These are phyloP conservation scores for Syncerus caffer DNA, from an alignment of 2,797 vertebrate species.

Conservation along the genomic window DNA sequence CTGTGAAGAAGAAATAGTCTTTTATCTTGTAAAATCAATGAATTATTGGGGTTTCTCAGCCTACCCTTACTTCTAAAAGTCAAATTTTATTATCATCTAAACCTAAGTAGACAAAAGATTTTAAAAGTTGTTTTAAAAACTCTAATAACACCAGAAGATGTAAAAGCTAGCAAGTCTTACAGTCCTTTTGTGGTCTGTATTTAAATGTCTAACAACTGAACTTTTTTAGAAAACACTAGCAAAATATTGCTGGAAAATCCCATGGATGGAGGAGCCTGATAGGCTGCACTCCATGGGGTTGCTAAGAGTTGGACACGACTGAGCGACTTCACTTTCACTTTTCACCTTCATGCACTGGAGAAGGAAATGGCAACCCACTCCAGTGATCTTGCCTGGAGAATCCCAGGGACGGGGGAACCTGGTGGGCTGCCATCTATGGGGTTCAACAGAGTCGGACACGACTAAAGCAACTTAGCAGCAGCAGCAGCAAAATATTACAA, in stretches of 20 bases:
- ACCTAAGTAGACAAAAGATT: background rate
- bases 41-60: background rate
- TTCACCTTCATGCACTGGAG: too few species aligned
- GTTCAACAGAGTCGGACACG: too few species aligned
- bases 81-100: background rate
- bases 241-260: too few species aligned
- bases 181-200: background rate
- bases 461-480: too few species aligned
- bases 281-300: too few species aligned
- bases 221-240: background rate
- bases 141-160: background rate
- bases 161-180: background rate
- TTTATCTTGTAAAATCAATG: background rate
- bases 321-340: too few species aligned
- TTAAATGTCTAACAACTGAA: background rate
- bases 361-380: too few species aligned
- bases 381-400: too few species aligned
- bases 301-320: too few species aligned
- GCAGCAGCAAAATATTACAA: background rate
- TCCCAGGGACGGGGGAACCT: too few species aligned
- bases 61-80: background rate
- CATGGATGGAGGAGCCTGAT: too few species aligned
- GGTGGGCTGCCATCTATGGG: too few species aligned
- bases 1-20: background rate
- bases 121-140: background rate